These are phyloP conservation scores for Scartelaos histophorus DNA, from an alignment of 2,113 vertebrate species.

Conservation along the genomic window DNA sequence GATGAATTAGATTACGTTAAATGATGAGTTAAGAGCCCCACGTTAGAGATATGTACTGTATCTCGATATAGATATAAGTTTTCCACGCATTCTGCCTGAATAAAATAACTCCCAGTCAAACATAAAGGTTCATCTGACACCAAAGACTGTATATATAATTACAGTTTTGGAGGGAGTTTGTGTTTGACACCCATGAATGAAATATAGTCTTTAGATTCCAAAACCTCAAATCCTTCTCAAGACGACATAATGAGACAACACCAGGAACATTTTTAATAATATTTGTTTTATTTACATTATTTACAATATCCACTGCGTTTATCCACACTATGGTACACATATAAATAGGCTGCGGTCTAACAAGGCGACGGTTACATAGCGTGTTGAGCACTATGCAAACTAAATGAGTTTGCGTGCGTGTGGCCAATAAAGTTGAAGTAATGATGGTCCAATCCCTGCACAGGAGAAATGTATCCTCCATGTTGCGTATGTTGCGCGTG, in stretches of 20 bases:
- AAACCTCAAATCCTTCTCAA: no score
- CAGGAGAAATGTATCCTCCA: constrained; percentile 84
- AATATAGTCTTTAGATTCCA: no score
- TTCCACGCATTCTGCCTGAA: no score
- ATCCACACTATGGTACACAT: constrained; percentile 28
- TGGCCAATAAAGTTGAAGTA: constrained; percentile 92
- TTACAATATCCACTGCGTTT: constrained; percentile 30
- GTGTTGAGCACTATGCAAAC: constrained; percentile 87
- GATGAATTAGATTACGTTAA: no score
- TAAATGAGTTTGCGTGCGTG: constrained; percentile 85
- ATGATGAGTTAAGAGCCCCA: no score
- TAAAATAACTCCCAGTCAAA: no score
- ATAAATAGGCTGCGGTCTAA: constrained; percentile 72
- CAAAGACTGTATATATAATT: no score
- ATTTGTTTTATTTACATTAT: constrained; percentile 66
- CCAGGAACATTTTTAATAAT: not conserved
- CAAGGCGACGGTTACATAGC: constrained; percentile 78
- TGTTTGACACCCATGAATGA: no score
- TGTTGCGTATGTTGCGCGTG: constrained; percentile 85
- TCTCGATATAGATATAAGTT: no score
- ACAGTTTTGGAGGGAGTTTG: no score
- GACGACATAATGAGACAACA: not conserved
- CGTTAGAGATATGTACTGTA: no score
- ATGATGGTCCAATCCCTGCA: constrained; percentile 90
- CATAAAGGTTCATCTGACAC: no score